Conservation (phyloP, 2,797 vertebrate species). For the Notolepis coatsorum region DNA sequence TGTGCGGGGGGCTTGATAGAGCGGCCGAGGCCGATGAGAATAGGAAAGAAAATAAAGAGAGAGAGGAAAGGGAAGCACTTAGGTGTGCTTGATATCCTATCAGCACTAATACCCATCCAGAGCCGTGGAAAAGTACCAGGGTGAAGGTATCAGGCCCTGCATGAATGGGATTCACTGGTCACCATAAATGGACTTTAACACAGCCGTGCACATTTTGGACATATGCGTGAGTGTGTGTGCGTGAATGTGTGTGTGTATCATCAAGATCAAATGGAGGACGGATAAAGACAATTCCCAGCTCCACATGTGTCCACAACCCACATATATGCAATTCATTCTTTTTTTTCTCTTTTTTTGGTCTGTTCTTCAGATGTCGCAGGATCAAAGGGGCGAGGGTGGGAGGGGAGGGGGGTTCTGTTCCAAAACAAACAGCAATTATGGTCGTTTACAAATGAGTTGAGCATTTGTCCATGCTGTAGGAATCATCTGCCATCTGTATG, state of each 20-base stretch:
- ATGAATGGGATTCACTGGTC: constrained; percentile 44
- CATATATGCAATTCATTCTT: constrained; percentile 61
- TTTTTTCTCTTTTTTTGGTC: constrained; percentile 74
- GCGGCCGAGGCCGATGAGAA: constrained; percentile 70
- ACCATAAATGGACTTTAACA: constrained; percentile 33
- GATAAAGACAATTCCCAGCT: constrained; percentile 75
- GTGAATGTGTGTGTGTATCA: constrained; percentile 16
- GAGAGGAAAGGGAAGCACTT: constrained; percentile 81
- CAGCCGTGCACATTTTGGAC: too few relatives aligned
- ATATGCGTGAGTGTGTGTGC: neutral
- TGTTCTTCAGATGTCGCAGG: constrained; percentile 73
- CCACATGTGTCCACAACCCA: constrained; percentile 57
- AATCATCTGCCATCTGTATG: constrained; percentile 80
- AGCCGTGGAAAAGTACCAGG: constrained; percentile 72
- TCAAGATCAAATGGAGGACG: constrained; percentile 69
- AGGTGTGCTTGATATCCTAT: constrained; percentile 80
- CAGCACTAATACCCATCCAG: constrained; percentile 72
- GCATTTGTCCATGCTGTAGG: constrained; percentile 72
- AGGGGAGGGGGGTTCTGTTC: constrained; percentile 38
- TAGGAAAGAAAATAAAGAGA: constrained; percentile 78
- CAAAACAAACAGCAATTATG: constrained; percentile 81
- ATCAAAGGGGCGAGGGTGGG: constrained; percentile 12
- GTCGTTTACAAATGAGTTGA: constrained; percentile 70
- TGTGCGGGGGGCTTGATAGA: constrained; percentile 76
- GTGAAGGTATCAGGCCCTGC: neutral